Percentiles rank a stretch among this genome's conserved stretches.
Conservation (phyloP, 2,113 vertebrate genomes). For the Capricornis sumatraensis region DNA sequence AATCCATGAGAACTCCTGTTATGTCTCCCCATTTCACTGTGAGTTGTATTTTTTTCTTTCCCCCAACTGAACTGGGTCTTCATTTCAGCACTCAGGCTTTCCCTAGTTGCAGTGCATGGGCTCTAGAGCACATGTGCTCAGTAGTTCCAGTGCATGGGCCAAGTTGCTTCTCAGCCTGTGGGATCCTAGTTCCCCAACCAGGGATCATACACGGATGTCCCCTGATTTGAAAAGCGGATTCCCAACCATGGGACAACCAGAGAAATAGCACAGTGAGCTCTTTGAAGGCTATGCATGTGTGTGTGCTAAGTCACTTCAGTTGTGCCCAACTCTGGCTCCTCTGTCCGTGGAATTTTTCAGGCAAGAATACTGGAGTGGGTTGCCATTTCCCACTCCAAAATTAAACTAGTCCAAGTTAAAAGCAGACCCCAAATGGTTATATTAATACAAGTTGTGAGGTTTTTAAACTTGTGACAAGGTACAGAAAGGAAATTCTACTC, state of each 20-base stretch:
- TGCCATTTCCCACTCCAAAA: background rate
- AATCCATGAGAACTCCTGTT: background rate
- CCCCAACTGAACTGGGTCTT: background rate
- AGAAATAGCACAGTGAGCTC: background rate
- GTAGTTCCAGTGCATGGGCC: background rate
- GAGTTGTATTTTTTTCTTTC: background rate
- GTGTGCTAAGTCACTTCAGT: background rate
- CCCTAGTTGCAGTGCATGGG: background rate
- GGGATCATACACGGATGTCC: background rate
- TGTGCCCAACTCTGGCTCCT: background rate
- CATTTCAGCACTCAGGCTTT: background rate
- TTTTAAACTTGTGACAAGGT: background rate
- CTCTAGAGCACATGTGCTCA: background rate
- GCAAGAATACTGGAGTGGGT: background rate
- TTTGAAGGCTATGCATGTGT: background rate
- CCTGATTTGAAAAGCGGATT: background rate
- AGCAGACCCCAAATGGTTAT: background rate
- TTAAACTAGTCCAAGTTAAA: background rate
- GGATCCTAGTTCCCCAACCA: background rate
- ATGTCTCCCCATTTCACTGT: background rate
- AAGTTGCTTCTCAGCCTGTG: background rate
- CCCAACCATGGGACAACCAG: background rate
- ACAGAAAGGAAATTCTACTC: background rate
- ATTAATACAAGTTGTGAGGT: background rate
- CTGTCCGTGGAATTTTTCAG: background rate